A percentile compares a stretch with the other conserved stretches of the same genome.
Conservation (phyloP, 2,797 vertebrate species). For the Buceros bicornis region DNA sequence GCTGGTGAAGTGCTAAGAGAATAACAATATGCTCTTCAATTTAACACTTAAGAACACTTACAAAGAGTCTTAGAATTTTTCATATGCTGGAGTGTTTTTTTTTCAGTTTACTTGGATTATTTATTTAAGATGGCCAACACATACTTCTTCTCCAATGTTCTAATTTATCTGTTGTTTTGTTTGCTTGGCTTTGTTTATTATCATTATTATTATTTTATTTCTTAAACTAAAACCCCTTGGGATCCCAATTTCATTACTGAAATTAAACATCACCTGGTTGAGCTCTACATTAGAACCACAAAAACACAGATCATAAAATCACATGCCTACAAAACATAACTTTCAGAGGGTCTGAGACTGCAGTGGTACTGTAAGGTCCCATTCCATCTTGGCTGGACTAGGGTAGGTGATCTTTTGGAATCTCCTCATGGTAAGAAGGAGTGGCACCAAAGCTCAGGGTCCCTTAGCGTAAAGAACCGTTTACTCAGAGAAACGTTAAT, state of each 20-base stretch:
- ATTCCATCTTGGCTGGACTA: too few relatives aligned
- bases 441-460: too few relatives aligned
- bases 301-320: not conserved
- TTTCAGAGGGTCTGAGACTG: not conserved
- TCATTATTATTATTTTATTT: not conserved
- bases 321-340: fast-evolving
- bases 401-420: too few relatives aligned
- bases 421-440: too few relatives aligned
- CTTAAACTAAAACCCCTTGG: not conserved
- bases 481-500: too few relatives aligned
- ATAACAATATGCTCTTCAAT: not conserved
- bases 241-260: not conserved
- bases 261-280: not conserved
- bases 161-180: not conserved
- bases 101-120: not conserved
- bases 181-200: not conserved
- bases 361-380: too few relatives aligned
- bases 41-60: not conserved
- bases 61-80: not conserved
- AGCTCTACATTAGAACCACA: not conserved
- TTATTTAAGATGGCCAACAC: not conserved
- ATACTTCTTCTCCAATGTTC: not conserved
- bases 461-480: too few relatives aligned
- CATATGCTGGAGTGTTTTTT: fast-evolving
- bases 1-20: not conserved